These are phyloP conservation scores for Nephrocerus scutellatus DNA, from an alignment of 2,888 invertebrate species.

Conservation along the genomic window DNA sequence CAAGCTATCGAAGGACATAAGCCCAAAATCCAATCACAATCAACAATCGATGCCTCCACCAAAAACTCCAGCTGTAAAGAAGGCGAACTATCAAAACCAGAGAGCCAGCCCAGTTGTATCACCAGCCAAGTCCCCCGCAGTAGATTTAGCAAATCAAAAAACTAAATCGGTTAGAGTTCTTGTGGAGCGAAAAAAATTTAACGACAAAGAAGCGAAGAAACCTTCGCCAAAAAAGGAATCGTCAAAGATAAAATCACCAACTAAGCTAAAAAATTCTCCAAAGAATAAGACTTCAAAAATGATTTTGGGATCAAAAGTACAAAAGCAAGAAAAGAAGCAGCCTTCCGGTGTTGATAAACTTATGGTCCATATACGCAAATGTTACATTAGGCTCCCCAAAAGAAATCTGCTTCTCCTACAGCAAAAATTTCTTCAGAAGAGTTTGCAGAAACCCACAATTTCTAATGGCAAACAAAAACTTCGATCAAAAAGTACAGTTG, in stretches of 20 bases:
- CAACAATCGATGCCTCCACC: slow-evolving; percentile 25
- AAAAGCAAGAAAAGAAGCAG: not conserved
- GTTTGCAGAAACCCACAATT: too few species aligned
- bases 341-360: too few species aligned
- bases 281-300: too few species aligned
- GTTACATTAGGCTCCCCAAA: too few species aligned
- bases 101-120: slow-evolving; percentile 25
- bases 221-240: not conserved
- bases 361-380: too few species aligned
- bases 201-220: slow-evolving; percentile 12
- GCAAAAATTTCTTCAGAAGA: too few species aligned
- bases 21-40: slow-evolving; percentile 1
- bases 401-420: too few species aligned
- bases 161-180: slow-evolving; percentile 22
- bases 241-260: not conserved
- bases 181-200: slow-evolving; percentile 21
- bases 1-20: not conserved
- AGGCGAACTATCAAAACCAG: slow-evolving; percentile 10
- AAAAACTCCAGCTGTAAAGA: slow-evolving; percentile 7
- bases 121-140: slow-evolving; percentile 13
- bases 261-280: too few species aligned
- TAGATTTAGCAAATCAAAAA: not conserved
- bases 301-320: not conserved
- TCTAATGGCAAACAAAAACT: too few species aligned
- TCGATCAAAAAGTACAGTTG: too few species aligned